Evolutionary conservation across 2,113 vertebrate species (phyloP), one percentile per base, ranked within the genome.

Genomic region (Saguinus imperator): DNA sequence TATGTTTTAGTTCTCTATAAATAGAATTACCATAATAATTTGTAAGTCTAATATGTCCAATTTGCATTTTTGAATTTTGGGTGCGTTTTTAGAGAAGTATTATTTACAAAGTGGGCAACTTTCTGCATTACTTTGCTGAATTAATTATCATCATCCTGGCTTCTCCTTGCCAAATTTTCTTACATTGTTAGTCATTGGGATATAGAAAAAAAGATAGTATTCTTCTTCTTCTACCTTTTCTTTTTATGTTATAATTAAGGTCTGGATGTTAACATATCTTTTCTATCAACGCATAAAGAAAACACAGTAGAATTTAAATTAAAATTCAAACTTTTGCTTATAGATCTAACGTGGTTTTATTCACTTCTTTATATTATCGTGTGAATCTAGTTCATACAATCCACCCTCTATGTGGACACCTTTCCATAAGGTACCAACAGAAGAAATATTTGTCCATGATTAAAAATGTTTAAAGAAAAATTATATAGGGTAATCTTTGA

Each of bases 11-110:
- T 40, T 95, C 50, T 72, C 70, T 85, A 21, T 0, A 94, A 94
- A 87, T 35, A 89, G 27, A 88, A 89, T 95, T 83, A 82, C 7
- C 57, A 82, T 48, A 79, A 57, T 83, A 77, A 77, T 92, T 43
- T 88, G 32, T 79, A 77, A 95, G 73, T 89, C 37, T 89, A 83
- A 82, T 79, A 82, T 45, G 61, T 81, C 61, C 5, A 75, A 79
- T 75, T 75, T 61, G 35, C 50, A 87, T 61, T 95, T 92, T 79
- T 52, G 1, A 83, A 92, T 81, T 94, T 82, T 55, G 14, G 50
- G 21, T 91, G 12, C 12, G 70, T 57, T 77, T 88, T 81, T 68
- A 72, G 23, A 70, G 43, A 64, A 45, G 12, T 32, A n/a, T 91
- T 75, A 75, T 68, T 93, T 52, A 68, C 3, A n/a, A 50, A 55